Conservation (phyloP, 2,888 invertebrate genomes). For the Pandemis corylana region DNA sequence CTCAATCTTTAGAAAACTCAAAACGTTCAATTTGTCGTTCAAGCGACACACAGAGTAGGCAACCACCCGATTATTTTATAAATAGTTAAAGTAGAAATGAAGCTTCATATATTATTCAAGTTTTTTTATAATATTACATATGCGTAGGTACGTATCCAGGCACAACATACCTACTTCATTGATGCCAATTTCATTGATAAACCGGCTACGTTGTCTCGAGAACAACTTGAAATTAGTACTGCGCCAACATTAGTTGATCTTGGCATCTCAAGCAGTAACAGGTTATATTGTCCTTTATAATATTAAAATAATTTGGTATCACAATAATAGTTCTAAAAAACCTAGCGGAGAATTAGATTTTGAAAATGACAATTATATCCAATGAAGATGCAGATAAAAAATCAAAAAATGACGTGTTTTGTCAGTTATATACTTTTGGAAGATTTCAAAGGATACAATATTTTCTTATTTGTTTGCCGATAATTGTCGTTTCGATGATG, state of each 20-base stretch:
- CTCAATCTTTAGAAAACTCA: too few relatives aligned
- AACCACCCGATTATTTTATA: too few relatives aligned
- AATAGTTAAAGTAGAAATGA: too few relatives aligned
- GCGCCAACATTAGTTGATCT: slow-evolving; percentile 43
- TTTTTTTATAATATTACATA: too few relatives aligned
- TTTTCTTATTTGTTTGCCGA: slow-evolving; percentile 63
- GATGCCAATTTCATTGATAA: slow-evolving; percentile 31
- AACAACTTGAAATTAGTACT: slow-evolving; percentile 44
- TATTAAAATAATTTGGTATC: too few relatives aligned
- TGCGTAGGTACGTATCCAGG: too few relatives aligned
- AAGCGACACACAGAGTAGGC: too few relatives aligned
- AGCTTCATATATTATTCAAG: too few relatives aligned
- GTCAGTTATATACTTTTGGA: slow-evolving; percentile 60
- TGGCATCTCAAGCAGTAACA: not conserved
- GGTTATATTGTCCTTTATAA: not conserved
- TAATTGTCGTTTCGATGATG: slow-evolving; percentile 69
- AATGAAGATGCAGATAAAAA: slow-evolving; percentile 43
- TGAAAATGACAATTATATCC: slow-evolving; percentile 41
- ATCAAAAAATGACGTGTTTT: slow-evolving; percentile 48
- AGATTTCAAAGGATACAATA: slow-evolving; percentile 68
- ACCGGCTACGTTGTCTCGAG: slow-evolving; percentile 14
- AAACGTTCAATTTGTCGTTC: too few relatives aligned
- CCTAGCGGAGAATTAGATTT: not conserved
- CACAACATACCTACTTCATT: slow-evolving; percentile 18
- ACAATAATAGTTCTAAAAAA: not conserved